These are phyloP conservation scores for Drosophila pegasa DNA, from an alignment of 2,888 invertebrate genomes.

Conservation along the genomic window DNA sequence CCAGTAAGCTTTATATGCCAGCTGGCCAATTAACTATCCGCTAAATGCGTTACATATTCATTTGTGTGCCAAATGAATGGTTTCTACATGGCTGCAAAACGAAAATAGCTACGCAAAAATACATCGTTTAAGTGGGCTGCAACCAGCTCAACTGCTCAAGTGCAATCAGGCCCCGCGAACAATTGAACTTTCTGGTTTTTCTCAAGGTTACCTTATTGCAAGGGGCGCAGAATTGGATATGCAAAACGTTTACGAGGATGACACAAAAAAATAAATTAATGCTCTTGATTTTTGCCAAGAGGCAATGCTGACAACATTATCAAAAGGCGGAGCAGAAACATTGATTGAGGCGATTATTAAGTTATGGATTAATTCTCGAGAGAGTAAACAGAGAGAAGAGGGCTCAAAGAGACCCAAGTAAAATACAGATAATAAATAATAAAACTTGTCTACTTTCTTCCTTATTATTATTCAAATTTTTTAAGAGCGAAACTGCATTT, in stretches of 20 bases:
- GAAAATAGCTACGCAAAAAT: slow-evolving; percentile 19
- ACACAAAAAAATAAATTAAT: background rate
- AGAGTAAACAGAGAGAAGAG: background rate
- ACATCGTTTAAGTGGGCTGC: slow-evolving; percentile 12
- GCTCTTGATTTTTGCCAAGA: background rate
- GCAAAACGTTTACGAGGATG: slow-evolving; percentile 13
- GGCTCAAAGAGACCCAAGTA: too few species aligned
- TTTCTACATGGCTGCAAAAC: slow-evolving; percentile 14
- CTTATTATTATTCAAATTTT: too few species aligned
- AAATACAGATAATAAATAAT: too few species aligned
- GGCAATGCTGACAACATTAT: background rate
- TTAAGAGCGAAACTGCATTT: too few species aligned
- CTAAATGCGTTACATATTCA: slow-evolving; percentile 44
- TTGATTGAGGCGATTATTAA: background rate
- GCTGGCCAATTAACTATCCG: slow-evolving; percentile 46
- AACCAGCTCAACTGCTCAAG: slow-evolving; percentile 5
- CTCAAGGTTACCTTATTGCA: slow-evolving; percentile 1
- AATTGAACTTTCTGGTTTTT: background rate
- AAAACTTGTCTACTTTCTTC: too few species aligned
- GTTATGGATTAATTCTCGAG: background rate
- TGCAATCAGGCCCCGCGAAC: slow-evolving; percentile 2
- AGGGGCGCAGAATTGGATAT: background rate
- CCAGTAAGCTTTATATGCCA: slow-evolving; percentile 32
- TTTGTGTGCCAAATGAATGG: slow-evolving; percentile 25
- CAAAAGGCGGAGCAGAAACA: background rate